Conservation (phyloP, 2,888 invertebrate genomes). For the Esperia sulphurella region DNA sequence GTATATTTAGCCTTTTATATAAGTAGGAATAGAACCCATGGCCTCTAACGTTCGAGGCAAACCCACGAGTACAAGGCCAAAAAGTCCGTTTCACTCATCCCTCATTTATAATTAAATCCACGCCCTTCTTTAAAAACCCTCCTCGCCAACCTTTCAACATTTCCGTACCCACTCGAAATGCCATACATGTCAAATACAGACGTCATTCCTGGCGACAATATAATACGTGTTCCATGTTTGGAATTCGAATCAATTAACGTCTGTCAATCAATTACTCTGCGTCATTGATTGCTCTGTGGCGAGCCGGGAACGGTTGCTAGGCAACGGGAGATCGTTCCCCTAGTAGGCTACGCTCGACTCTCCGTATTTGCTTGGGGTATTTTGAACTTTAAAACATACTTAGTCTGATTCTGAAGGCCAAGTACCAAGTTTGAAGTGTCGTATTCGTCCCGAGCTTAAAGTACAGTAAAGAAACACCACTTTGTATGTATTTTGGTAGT, state of each 20-base stretch:
- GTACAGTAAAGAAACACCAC: no score
- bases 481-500: no score
- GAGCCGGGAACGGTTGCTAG: constrained; percentile 48
- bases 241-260: constrained; percentile 20
- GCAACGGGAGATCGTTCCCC: constrained; percentile 50
- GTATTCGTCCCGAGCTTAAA: no score
- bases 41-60: no score
- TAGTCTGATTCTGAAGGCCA: neutral
- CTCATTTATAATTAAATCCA: neutral
- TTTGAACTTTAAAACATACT: constrained; percentile 28
- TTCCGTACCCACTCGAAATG: no score
- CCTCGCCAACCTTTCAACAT: no score
- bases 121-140: no score
- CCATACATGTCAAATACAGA: neutral
- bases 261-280: constrained; percentile 19
- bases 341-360: constrained; percentile 19
- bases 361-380: constrained; percentile 29
- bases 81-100: no score
- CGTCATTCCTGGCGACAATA: neutral
- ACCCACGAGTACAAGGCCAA: no score
- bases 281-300: constrained; percentile 18
- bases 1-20: no score
- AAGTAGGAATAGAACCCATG: no score
- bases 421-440: no score
- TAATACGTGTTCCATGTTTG: neutral